A percentile compares a stretch with the other conserved stretches of the same genome.
These are phyloP conservation scores for Dromaius novaehollandiae DNA, from an alignment of 2,113 vertebrate species.

Conservation along the genomic window DNA sequence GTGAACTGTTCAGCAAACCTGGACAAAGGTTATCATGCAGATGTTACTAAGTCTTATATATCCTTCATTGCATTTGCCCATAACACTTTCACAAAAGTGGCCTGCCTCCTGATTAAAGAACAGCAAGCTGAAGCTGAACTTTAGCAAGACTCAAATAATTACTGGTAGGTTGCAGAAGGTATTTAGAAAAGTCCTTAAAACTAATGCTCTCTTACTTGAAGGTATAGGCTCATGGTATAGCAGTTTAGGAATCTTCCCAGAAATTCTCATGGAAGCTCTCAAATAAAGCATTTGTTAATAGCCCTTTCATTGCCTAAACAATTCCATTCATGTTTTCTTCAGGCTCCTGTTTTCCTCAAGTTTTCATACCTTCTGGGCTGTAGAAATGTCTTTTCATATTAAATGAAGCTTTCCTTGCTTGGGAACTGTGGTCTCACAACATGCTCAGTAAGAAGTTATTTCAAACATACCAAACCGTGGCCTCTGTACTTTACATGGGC, in stretches of 20 bases:
- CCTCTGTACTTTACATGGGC: background rate
- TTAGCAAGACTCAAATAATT: background rate
- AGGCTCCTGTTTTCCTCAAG: background rate
- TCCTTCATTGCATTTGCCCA: background rate
- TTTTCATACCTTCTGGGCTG: background rate
- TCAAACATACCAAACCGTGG: background rate
- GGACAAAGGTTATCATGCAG: background rate
- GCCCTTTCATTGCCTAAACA: background rate
- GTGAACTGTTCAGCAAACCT: background rate
- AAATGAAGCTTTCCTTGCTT: background rate
- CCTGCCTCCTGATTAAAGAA: background rate
- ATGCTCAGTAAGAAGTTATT: background rate
- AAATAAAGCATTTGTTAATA: background rate
- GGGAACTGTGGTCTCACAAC: background rate
- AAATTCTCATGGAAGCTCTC: background rate
- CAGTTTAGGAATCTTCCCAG: background rate
- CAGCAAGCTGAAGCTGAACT: background rate
- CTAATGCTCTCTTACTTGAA: background rate
- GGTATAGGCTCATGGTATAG: background rate
- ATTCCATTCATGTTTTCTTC: background rate
- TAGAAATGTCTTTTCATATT: background rate
- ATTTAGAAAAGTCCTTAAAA: background rate
- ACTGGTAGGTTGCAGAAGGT: background rate
- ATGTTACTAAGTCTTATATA: background rate
- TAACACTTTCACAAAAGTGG: background rate